Evolutionary conservation across 1,140 invertebrate genomes (phyloP), one percentile per base, ranked within the genome.

Genomic region (Lepidurus apus): DNA sequence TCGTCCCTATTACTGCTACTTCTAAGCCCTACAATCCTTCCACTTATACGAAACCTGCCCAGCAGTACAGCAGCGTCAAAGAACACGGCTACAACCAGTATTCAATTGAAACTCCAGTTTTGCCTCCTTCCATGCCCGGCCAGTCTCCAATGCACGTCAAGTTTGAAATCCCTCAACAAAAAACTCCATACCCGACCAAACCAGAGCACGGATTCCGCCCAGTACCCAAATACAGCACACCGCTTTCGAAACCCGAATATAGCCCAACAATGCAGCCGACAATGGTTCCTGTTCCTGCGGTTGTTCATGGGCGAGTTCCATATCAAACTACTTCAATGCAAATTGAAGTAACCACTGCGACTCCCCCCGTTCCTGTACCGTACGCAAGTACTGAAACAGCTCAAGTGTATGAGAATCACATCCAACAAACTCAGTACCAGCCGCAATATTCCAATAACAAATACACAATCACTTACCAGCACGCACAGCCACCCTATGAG

Each of bases 161-260:
- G 26, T 77, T 43, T 43, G 34, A 77, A 77, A 45, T 47, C 26
- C 74, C 74, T 43, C 42, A 75, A 11, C 74, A 13, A 7, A 75
- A 44, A 24, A 26, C 7, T 17, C 8, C 42, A 24, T 17, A 13
- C 7, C 74, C 74, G n/a, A 7, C 8, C n/a, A 42, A 75, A 17
- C 7, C 43, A 77, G 42, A 76, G n/a, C 75, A 17, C 24, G 42
- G 13, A 42, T 17, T 24, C 13, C 24, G 10, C 3, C 42, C 75
- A 45, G 43, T 24, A 44, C 7, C 43, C 9, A 34, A 77, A 43
- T 44, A 77, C 17, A 77, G 24, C 43, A 47, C 24, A 21, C 75
- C 75, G 5, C 10, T 5, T 17, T n/a, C 75, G 10, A 42, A n/a
- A 77, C 10, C 75, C 43, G 24, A 42, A 43, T 26, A 43, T 44